These are phyloP conservation scores for Pseudolycoriella hygida DNA, from an alignment of 2,888 invertebrate species.

Conservation along the genomic window DNA sequence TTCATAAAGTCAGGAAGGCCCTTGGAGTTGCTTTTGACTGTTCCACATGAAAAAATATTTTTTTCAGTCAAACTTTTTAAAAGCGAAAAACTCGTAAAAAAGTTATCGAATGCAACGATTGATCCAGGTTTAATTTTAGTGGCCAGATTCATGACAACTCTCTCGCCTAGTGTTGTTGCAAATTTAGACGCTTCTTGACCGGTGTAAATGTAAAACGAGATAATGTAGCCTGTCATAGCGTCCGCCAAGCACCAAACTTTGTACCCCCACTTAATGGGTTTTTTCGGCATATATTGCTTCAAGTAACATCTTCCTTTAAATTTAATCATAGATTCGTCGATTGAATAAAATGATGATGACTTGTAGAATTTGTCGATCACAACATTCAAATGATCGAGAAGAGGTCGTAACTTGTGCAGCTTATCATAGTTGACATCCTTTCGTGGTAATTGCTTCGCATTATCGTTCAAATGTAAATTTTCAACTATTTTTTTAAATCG, in stretches of 20 bases:
- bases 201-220: not conserved
- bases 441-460: not conserved
- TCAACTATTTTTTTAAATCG: not conserved
- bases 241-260: not conserved
- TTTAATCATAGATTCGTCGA: not conserved
- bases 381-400: not conserved
- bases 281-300: not conserved
- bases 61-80: constrained; percentile 3
- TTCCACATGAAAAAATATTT: constrained; percentile 2
- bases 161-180: not conserved
- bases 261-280: not conserved
- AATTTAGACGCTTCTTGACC: not conserved
- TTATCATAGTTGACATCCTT: not conserved
- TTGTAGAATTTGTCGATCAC: not conserved
- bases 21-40: not conserved
- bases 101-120: constrained; percentile 7
- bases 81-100: constrained; percentile 3
- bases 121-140: not conserved
- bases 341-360: not conserved
- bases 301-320: not conserved
- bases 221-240: not conserved
- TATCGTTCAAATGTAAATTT: not conserved
- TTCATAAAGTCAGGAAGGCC: not conserved
- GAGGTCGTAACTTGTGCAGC: not conserved
- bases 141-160: constrained; percentile 1